A percentile compares a stretch with the other conserved stretches of the same genome.
These are phyloP conservation scores for Eupelmus urozonus DNA, from an alignment of 2,888 invertebrate genomes.

Conservation along the genomic window DNA sequence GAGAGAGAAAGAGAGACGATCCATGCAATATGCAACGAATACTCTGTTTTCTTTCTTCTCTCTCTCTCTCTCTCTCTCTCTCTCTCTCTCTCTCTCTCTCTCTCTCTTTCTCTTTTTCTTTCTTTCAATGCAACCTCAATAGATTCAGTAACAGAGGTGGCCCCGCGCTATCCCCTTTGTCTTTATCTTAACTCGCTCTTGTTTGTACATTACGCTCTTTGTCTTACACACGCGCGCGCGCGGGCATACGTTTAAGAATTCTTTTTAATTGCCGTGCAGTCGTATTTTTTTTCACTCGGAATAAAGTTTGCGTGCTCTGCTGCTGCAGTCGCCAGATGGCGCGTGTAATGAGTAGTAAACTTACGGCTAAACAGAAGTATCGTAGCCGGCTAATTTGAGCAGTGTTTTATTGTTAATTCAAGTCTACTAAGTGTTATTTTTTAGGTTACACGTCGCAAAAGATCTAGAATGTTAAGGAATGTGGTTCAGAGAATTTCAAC, in stretches of 20 bases:
- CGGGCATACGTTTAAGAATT: slow-evolving; percentile 1
- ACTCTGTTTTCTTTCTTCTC: slow-evolving; percentile 22
- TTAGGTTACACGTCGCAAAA: too few species aligned
- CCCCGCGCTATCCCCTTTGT: slow-evolving; percentile 67
- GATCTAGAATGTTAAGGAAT: too few species aligned
- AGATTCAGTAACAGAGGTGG: slow-evolving; percentile 66
- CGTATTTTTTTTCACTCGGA: neutral
- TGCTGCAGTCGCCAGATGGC: too few species aligned
- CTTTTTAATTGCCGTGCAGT: neutral
- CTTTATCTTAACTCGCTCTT: slow-evolving; percentile 58
- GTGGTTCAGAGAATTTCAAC: too few species aligned
- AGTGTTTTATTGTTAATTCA: too few species aligned
- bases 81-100: slow-evolving; percentile 30
- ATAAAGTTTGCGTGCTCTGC: too few species aligned
- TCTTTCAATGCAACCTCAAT: slow-evolving; percentile 61
- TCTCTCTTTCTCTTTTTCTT: slow-evolving; percentile 4
- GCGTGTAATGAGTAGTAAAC: too few species aligned
- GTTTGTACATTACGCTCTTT: slow-evolving; percentile 41
- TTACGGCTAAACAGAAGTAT: too few species aligned
- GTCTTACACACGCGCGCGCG: slow-evolving; percentile 6
- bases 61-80: neutral
- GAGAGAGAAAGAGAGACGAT: slow-evolving; percentile 61
- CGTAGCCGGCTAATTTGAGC: too few species aligned
- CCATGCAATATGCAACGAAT: slow-evolving; percentile 75
- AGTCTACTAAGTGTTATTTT: too few species aligned